A percentile compares a stretch with the other conserved stretches of the same genome.
Conservation (phyloP, 2,113 vertebrate species). For the Peucedramus taeniatus region DNA sequence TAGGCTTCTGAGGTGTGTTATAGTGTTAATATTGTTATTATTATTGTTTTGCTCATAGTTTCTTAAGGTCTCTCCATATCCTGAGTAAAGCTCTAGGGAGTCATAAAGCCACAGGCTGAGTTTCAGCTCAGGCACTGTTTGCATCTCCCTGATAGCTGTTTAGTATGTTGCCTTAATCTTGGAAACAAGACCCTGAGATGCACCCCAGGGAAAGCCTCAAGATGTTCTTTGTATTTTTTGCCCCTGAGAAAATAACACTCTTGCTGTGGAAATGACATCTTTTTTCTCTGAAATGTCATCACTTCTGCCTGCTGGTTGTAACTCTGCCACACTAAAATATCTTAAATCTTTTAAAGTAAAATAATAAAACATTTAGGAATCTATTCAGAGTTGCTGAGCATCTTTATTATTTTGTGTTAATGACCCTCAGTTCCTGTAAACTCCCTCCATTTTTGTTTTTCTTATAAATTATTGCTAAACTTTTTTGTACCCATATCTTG, state of each 20-base stretch:
- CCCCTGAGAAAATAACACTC: not conserved
- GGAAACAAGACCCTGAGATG: conserved; percentile 25
- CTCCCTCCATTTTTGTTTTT: not conserved
- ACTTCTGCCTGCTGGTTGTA: not conserved
- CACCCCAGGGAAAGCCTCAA: not conserved
- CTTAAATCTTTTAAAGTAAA: not conserved
- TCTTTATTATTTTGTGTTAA: not conserved
- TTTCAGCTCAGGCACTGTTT: not conserved
- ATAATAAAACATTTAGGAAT: conserved; percentile 8
- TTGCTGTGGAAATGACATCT: not conserved
- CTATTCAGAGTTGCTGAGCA: not conserved
- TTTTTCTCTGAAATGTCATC: not conserved
- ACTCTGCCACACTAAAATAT: not conserved
- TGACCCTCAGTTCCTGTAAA: not conserved
- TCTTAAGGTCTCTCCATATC: conserved; percentile 23
- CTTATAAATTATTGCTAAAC: not conserved
- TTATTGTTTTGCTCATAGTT: conserved; percentile 32
- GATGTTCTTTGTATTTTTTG: not conserved
- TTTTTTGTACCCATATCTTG: not conserved
- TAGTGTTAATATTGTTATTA: conserved; percentile 49
- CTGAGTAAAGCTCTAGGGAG: conserved; percentile 27
- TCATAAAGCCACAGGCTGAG: conserved; percentile 30
- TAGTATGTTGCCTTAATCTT: conserved; percentile 20
- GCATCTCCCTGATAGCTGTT: conserved; percentile 22
- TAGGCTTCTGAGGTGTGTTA: not conserved